These are phyloP conservation scores for Athalia cordata DNA, from an alignment of 2,888 invertebrate genomes.

Conservation along the genomic window DNA sequence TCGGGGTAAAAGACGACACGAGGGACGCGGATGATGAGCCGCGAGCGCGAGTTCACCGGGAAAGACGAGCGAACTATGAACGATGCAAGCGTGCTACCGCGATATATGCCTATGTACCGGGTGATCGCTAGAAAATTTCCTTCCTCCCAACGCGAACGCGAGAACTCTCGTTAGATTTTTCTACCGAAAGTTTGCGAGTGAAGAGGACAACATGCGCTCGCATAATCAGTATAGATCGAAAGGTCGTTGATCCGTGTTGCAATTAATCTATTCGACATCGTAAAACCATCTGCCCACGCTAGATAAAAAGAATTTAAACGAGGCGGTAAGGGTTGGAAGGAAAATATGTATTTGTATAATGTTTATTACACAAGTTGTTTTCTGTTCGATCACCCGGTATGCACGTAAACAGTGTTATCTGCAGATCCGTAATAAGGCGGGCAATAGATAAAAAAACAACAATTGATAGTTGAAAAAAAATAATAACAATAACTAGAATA, in stretches of 20 bases:
- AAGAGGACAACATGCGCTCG: not conserved
- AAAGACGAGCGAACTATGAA: slow-evolving; percentile 35
- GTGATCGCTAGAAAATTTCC: slow-evolving; percentile 17
- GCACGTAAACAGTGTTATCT: slow-evolving; percentile 15
- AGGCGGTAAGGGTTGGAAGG: too few species aligned
- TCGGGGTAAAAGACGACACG: not conserved
- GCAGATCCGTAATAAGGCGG: slow-evolving; percentile 2
- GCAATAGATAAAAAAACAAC: not conserved
- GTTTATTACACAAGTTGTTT: too few species aligned
- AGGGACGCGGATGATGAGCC: not conserved
- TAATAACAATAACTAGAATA: not conserved
- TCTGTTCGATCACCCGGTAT: slow-evolving; percentile 6
- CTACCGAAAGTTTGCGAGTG: not conserved
- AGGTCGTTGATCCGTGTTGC: too few species aligned
- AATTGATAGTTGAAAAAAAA: not conserved
- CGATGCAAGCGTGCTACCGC: slow-evolving; percentile 35
- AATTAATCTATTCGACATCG: too few species aligned
- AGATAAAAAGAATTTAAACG: too few species aligned
- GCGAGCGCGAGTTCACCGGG: slow-evolving; percentile 13
- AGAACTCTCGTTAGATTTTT: not conserved
- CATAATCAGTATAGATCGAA: too few species aligned
- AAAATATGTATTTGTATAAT: too few species aligned
- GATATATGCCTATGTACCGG: slow-evolving; percentile 36
- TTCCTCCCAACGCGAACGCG: too few species aligned
- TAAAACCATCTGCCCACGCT: too few species aligned